Evolutionary conservation across 2,888 invertebrate genomes (phyloP).

Genomic region (Rapana venosa): DNA sequence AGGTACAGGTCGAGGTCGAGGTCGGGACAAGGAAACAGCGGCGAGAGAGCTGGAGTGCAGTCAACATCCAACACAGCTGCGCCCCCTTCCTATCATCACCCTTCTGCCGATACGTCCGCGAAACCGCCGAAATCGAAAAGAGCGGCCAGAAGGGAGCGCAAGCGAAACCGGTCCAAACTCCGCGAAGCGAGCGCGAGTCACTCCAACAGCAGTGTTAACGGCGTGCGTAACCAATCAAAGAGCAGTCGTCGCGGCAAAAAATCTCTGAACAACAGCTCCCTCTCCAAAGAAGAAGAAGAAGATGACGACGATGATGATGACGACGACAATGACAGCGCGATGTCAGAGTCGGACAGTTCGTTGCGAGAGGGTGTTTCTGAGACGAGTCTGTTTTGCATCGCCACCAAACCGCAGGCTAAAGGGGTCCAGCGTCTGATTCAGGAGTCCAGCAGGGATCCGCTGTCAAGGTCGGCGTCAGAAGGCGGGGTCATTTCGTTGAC

Average conservation of each 20-base stretch:
- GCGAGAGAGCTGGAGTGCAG: neutral
- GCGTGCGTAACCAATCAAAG: neutral
- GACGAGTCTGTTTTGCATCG: neutral
- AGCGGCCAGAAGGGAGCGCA: neutral
- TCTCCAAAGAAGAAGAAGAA: neutral
- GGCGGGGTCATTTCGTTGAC: neutral
- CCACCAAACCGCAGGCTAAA: neutral
- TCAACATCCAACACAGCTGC: too few relatives aligned
- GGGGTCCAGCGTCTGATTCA: slow-evolving; percentile 10
- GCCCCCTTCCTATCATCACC: too few relatives aligned
- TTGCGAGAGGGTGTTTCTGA: neutral
- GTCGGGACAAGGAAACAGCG: neutral
- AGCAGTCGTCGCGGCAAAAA: neutral
- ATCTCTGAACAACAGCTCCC: neutral
- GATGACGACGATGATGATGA: too few relatives aligned
- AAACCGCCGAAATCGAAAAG: neutral
- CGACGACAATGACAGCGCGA: neutral
- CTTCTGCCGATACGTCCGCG: neutral
- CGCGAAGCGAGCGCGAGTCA: neutral
- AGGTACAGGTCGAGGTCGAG: neutral
- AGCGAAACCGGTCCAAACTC: neutral
- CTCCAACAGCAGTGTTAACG: neutral
- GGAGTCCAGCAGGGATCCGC: neutral
- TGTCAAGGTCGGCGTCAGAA: neutral
- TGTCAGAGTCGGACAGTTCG: neutral